Evolutionary conservation across 35 echinoderm and acorn worm species (phyloP), one percentile per base, ranked within the genome.

Genomic region (Patiria miniata): DNA sequence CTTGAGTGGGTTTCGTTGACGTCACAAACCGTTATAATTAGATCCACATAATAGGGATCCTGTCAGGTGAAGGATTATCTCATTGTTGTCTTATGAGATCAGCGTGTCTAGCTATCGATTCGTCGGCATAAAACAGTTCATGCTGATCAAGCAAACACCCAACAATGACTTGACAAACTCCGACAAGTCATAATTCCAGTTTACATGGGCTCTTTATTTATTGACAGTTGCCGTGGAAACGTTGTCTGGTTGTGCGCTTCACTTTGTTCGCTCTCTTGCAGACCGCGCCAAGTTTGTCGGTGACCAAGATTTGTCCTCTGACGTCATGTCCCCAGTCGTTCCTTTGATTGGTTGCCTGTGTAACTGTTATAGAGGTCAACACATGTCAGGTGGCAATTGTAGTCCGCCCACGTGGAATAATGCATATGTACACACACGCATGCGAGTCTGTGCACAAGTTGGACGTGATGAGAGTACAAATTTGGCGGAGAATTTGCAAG

Each of bases 151-250:
- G 34, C 65, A 73, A 73, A 23, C 60, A 68, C 3, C n/a, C 26
- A 16, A 30, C 65, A 73, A 73, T 73, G 65, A 73, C 65, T 73
- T 73, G 65, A 73, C 65, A 73, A 73, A 34, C 34, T 18, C 15
- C 21, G 23, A 32, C 65, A 73, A 26, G 34, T 32, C 34, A 34
- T 32, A 34, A 36, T 73, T 22, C 65, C 26, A 73, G 19, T 15
- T 36, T 73, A 61, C 58, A 73, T 73, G 29, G 21, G 34, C 65
- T 73, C 65, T 73, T 73, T 73, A 30, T 73, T 73, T 73, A 73
- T 73, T 73, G 21, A 34, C 26, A 2, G 65, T 73, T 73, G n/a
- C 65, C 65, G 29, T 28, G 65, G 65, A 28, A 69, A 69, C 61
- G 61, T 34, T 69, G 23, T 32, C 61, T 69, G 61, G 65, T 73